Evolutionary conservation across 2,888 invertebrate genomes (phyloP).

Genomic region (Ornithoptera priamus): DNA sequence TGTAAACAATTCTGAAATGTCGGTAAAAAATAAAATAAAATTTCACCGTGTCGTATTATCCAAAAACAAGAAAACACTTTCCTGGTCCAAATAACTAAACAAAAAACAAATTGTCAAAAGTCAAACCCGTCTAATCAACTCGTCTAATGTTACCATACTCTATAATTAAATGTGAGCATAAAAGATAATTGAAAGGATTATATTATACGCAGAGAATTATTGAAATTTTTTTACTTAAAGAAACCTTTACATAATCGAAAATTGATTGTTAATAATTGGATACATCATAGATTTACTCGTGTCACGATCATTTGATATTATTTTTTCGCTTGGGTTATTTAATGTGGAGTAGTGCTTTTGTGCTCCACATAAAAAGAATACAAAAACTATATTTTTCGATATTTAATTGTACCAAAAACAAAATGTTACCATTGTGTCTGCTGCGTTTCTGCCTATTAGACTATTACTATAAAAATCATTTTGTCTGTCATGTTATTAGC

Average conservation of each 20-base stretch:
- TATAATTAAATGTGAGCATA: not conserved
- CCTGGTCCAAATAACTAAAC: slow-evolving; percentile 19
- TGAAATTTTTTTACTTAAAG: too few species aligned
- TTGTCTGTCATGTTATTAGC: not conserved
- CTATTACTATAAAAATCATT: not conserved
- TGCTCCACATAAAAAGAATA: too few species aligned
- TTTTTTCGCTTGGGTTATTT: too few species aligned
- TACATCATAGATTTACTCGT: too few species aligned
- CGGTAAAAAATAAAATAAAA: not conserved
- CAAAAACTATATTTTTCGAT: too few species aligned
- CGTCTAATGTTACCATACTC: not conserved
- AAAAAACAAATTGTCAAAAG: slow-evolving; percentile 28
- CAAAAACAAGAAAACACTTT: slow-evolving; percentile 10
- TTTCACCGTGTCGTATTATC: slow-evolving; percentile 3
- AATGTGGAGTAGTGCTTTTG: too few species aligned
- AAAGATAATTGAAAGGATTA: not conserved
- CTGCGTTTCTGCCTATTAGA: not conserved
- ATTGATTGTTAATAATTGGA: too few species aligned
- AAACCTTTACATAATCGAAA: too few species aligned
- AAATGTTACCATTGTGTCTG: not conserved
- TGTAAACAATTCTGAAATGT: not conserved
- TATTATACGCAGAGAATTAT: not conserved
- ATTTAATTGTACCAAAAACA: too few species aligned
- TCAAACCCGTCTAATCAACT: slow-evolving; percentile 9
- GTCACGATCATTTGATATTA: too few species aligned